Base-by-base conservation (phyloP, 2,888 invertebrate species). In the Phania funesta region DNA sequence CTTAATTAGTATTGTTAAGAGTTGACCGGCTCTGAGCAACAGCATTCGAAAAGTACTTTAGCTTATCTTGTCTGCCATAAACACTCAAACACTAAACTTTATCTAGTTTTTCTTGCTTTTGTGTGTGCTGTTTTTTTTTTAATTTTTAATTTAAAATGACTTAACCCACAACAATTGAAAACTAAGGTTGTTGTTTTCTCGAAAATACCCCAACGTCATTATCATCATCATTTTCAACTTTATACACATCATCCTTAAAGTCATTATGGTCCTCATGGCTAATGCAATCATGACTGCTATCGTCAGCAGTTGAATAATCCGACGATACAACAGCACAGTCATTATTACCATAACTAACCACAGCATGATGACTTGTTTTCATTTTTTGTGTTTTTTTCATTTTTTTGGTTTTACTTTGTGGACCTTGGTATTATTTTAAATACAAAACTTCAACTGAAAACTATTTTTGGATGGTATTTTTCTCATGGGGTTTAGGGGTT, bases 401-500 rank as follows among this genome's bases (percentile, higher is more conserved):
- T 48, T 60, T 20, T 24, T 50, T 71, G 18, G 35, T 48, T 70
- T 32, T 5, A 22, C 32, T 48, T n/a, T 46, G 44, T 80, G 64
- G 75, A 64, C 67, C 41, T 52, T 24, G 46, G 46, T 73, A 32
- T 76, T 67, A 76, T 67, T 71, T 80, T 76, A 62, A 76, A 81
- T 62, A 73, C 44, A 65, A 81, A 80, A 76, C 76, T 76, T 81
- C 67, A 77, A 62, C 67, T 73, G 71, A 68, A 77, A 73, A 67
- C 29, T 62, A 54, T 54, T 73, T 76, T 73, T 62, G 54, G 41
- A 48, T 67, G 46, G 44, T 48, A 60, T 67, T 76, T 73, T 62
- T 54, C 81, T 62, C 71, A 67, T 54, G 60, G 65, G 78, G 50
- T 44, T 56, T 58, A 41, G 5, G 58, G 24, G 5, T 13, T 24